These are phyloP conservation scores for Ceratoteleas bidentatus DNA, from an alignment of 1,140 invertebrate species.

Conservation along the genomic window DNA sequence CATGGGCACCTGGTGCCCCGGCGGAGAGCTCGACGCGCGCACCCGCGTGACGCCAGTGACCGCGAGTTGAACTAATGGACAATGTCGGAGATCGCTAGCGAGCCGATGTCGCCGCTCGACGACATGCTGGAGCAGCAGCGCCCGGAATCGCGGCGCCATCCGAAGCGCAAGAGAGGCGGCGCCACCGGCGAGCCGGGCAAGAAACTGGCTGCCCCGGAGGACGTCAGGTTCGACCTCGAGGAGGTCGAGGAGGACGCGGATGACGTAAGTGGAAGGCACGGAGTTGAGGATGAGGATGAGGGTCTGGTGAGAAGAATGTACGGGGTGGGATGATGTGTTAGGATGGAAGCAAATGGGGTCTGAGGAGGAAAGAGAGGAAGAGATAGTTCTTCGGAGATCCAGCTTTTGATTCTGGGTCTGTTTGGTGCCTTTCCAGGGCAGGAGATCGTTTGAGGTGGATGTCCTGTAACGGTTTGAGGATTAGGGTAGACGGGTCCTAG, in stretches of 20 bases:
- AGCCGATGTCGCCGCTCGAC: conserved; percentile 78
- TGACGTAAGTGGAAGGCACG: conserved; percentile 83
- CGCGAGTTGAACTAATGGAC: conserved; percentile 33
- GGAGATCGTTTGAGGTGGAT: no score
- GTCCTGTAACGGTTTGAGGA: no score
- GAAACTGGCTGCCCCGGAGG: conserved; percentile 81
- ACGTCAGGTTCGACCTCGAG: conserved; percentile 83
- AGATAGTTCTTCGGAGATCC: no score
- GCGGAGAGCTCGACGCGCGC: conserved; percentile 59
- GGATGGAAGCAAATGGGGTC: no score
- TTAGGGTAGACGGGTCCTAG: no score
- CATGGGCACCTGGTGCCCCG: conserved; percentile 13
- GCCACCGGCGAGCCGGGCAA: conserved; percentile 77
- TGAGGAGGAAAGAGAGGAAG: no score
- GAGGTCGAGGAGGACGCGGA: conserved; percentile 80
- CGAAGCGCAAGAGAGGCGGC: conserved; percentile 77
- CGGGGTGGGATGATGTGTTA: no score
- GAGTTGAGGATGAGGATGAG: no score
- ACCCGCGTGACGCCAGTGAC: conserved; percentile 19
- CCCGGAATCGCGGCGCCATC: conserved; percentile 74
- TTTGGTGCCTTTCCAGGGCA: no score
- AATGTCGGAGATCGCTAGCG: conserved; percentile 75
- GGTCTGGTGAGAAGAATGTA: no score
- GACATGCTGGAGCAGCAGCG: conserved; percentile 73
- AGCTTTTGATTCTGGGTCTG: no score